phyloP scores from a whole-genome alignment of 2,797 vertebrate genomes.

The Bovichtus variegatus region DNA sequence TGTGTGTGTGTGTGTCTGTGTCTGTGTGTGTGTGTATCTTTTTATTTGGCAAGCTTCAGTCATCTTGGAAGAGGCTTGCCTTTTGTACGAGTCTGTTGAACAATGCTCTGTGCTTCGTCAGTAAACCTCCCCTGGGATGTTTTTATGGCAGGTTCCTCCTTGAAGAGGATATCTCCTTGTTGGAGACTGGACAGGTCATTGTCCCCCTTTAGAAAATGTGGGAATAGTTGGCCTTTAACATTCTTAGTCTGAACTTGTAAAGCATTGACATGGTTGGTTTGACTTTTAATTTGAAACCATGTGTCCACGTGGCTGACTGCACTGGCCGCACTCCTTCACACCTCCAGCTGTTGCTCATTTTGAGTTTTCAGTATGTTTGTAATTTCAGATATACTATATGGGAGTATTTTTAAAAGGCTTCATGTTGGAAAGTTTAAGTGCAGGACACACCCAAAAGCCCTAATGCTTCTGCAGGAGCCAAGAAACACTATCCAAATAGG shows the following conservation, averaged over 20 bases:
- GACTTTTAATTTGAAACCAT: constrained; percentile 24
- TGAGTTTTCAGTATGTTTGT: constrained; percentile 47
- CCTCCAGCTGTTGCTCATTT: constrained; percentile 39
- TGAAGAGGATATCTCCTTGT: constrained; percentile 36
- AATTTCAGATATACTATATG: constrained; percentile 42
- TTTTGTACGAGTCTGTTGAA: constrained; percentile 35
- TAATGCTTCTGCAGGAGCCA: constrained; percentile 34
- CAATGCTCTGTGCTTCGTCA: constrained; percentile 28
- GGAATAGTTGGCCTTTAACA: constrained; percentile 32
- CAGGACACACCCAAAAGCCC: constrained; percentile 49
- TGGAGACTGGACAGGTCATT: constrained; percentile 23
- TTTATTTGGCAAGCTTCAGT: constrained; percentile 43
- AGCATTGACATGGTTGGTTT: constrained; percentile 13
- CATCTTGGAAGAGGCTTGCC: constrained; percentile 34
- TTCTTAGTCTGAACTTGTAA: constrained; percentile 9
- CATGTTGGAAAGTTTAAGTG: constrained; percentile 43
- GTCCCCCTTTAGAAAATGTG: constrained; percentile 24
- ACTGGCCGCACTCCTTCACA: constrained; percentile 9
- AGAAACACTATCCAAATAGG: constrained; percentile 35
- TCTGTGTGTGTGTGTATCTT: constrained; percentile 14
- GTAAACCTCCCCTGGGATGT: constrained; percentile 29
- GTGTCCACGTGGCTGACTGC: background rate
- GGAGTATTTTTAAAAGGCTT: constrained; percentile 36
- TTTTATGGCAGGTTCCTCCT: constrained; percentile 62
- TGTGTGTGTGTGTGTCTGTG: constrained; percentile 9